Evolutionary conservation across 2,113 vertebrate genomes (phyloP).

Genomic region (Lates calcarifer): DNA sequence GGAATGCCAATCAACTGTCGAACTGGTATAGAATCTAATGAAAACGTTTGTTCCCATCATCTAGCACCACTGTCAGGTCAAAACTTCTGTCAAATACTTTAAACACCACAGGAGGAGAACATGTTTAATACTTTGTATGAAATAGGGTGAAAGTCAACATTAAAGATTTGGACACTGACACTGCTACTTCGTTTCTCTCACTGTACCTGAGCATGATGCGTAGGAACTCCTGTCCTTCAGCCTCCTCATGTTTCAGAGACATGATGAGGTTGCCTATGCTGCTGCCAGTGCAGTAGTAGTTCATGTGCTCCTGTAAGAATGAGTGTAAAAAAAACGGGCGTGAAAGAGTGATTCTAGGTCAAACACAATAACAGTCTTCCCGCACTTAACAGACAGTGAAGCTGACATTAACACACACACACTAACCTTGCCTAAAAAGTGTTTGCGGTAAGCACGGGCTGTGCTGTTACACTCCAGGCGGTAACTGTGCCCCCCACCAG

Average conservation of each 20-base stretch:
- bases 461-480: conserved; percentile 93
- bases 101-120: too few species aligned
- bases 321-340: neutral
- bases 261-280: conserved; percentile 94
- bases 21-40: neutral
- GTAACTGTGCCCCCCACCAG: conserved; percentile 83
- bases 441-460: conserved; percentile 93
- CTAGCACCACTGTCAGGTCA: too few species aligned
- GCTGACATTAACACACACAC: neutral
- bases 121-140: too few species aligned
- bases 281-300: conserved; percentile 93
- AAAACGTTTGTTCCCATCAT: neutral
- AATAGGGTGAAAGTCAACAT: neutral
- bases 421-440: conserved; percentile 95
- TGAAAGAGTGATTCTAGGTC: neutral
- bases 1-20: neutral
- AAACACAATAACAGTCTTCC: neutral
- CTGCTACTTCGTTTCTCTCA: neutral
- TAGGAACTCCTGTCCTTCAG: conserved; percentile 93
- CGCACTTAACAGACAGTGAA: neutral
- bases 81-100: too few species aligned
- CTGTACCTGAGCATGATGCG: conserved; percentile 93
- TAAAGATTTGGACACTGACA: too few species aligned
- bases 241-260: conserved; percentile 95
- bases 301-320: conserved; percentile 92